Evolutionary conservation across 2,888 invertebrate species (phyloP), one percentile per base, ranked within the genome.

Genomic region (Agrochola lychnidis): DNA sequence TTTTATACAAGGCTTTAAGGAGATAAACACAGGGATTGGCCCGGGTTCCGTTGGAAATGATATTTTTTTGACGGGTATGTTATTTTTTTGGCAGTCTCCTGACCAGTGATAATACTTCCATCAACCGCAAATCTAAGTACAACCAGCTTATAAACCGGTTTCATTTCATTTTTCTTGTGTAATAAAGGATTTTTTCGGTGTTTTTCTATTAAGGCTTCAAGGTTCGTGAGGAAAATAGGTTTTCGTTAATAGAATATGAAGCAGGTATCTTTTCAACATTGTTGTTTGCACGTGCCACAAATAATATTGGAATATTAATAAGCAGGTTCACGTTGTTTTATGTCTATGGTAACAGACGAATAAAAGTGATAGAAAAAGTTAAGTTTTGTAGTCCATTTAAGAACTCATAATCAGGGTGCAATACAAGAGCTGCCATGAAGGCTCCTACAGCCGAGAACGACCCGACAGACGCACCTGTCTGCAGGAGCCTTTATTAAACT

Each of bases 11-110:
- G 87, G 90, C 86, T 91, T 89, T 89, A 87, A 85, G 81, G 84
- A 89, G 92, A 92, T 93, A 90, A 93, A 91, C 91, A 89, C 88
- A 82, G 82, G 89, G 90, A 89, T 91, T 82, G 78, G 81, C 80
- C 74, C 74, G 81, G 76, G 76, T 76, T 78, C 72, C 77, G 82
- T 80, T 79, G 81, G 78, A 88, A 89, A 90, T 88, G 78, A 88
- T 90, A 92, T 83, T 88, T 87, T 89, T 87, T 86, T 59, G 59
- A 82, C 84, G 83, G 76, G 76, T 42, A 79, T 78, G 78, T 81
- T 84, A 7, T 85, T 87, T 89, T 87, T 82, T 72, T 70, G 42
- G 42, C 22, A 67, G 61, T 25, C n/a, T 19, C 40, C 69, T 70
- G 70, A 79, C 81, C 73, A 81, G 70, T 66, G 71, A 61, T 79